These are phyloP conservation scores for Lepidotrigona ventralis DNA, from an alignment of 1,140 invertebrate genomes.

Conservation along the genomic window DNA sequence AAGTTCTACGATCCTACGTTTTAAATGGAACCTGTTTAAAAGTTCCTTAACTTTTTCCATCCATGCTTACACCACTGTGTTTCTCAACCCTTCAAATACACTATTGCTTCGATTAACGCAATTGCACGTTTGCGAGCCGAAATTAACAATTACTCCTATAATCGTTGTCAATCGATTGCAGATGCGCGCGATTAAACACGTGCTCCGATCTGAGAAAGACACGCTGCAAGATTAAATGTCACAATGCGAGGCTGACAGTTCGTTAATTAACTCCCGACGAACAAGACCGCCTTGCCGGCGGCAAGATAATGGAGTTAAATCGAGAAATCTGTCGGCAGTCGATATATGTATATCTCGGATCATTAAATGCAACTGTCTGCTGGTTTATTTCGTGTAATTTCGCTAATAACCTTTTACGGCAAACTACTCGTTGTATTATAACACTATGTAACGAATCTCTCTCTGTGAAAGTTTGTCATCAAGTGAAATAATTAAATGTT, in stretches of 20 bases:
- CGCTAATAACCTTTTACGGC: slow-evolving; percentile 33
- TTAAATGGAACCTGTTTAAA: too few species aligned
- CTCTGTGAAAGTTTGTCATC: not conserved
- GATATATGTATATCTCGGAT: slow-evolving; percentile 12
- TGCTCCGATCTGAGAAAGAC: not conserved
- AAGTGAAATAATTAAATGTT: not conserved
- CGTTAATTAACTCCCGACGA: slow-evolving; percentile 51
- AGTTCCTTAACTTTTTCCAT: too few species aligned
- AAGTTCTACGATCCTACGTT: too few species aligned
- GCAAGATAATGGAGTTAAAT: slow-evolving; percentile 34
- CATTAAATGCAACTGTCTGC: slow-evolving; percentile 37
- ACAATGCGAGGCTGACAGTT: slow-evolving; percentile 7
- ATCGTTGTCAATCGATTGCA: slow-evolving; percentile 3
- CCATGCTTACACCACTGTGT: too few species aligned
- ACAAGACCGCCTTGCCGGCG: slow-evolving; percentile 23
- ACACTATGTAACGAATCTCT: not conserved
- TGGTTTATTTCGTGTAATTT: slow-evolving; percentile 50
- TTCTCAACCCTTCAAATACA: too few species aligned
- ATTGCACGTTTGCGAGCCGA: not conserved
- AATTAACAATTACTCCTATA: not conserved
- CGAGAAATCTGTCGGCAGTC: slow-evolving; percentile 23
- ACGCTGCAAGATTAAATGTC: slow-evolving; percentile 25
- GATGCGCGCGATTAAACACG: slow-evolving; percentile 1
- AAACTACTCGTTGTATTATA: not conserved
- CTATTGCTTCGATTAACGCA: not conserved